These are phyloP conservation scores for Poecilia picta DNA, from an alignment of 2,797 vertebrate species.

Conservation along the genomic window DNA sequence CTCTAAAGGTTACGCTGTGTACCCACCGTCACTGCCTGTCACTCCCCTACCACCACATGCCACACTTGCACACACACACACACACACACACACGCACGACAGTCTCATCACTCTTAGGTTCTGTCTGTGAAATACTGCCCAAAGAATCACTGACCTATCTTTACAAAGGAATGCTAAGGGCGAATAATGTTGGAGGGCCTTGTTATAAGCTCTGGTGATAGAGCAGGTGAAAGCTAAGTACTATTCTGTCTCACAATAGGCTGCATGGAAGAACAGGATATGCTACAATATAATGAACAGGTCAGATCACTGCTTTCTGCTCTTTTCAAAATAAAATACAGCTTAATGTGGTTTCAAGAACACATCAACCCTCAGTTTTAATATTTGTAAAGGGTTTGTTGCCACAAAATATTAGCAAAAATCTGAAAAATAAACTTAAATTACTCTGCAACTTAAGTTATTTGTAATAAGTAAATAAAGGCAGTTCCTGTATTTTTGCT, in stretches of 20 bases:
- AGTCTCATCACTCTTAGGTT: constrained; percentile 51
- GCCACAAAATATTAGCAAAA: not conserved
- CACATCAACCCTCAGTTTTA: not conserved
- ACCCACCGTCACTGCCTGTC: constrained; percentile 79
- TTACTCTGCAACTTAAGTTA: not conserved
- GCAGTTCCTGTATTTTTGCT: not conserved
- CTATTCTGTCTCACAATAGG: not conserved
- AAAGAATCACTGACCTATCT: constrained; percentile 40
- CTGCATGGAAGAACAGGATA: not conserved
- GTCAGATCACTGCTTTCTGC: not conserved
- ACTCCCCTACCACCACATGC: constrained; percentile 49
- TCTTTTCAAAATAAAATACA: not conserved
- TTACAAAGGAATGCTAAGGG: constrained; percentile 43
- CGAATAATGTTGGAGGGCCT: constrained; percentile 37
- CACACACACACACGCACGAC: constrained; percentile 36
- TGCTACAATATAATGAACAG: not conserved
- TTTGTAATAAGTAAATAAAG: not conserved
- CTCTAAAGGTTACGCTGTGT: constrained; percentile 81
- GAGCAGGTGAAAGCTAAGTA: constrained; percentile 4
- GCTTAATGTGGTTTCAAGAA: not conserved
- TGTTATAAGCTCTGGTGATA: constrained; percentile 34
- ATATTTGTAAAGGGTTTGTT: not conserved
- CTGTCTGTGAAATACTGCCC: constrained; percentile 63
- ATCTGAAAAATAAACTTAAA: not conserved
- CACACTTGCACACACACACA: constrained; percentile 32